These are phyloP conservation scores for Pogonus chalceus DNA, from an alignment of 1,140 invertebrate genomes.

Conservation along the genomic window DNA sequence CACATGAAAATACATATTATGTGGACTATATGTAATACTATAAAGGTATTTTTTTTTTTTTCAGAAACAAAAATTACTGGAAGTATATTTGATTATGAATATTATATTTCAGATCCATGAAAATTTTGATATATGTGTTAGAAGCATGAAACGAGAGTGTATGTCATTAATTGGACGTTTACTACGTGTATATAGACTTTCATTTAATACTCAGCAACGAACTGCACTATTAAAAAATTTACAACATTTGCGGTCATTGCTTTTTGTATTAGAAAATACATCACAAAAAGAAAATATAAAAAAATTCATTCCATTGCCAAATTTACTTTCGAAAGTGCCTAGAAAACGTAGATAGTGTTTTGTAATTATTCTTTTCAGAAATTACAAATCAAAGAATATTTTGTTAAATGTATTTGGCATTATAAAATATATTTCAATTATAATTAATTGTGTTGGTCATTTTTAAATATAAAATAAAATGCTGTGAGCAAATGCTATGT, in stretches of 20 bases:
- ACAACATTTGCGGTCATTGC: neutral
- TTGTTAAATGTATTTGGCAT: too few relatives aligned
- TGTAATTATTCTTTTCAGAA: too few relatives aligned
- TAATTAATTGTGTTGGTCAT: too few relatives aligned
- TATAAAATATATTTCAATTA: too few relatives aligned
- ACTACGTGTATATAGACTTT: neutral
- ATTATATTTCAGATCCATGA: neutral
- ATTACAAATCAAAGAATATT: too few relatives aligned
- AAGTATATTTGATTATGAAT: neutral
- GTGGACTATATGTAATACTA: constrained; percentile 31
- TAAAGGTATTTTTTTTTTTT: constrained; percentile 20
- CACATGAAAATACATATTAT: constrained; percentile 27
- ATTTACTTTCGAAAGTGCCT: too few relatives aligned
- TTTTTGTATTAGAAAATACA: neutral
- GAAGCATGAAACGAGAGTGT: neutral
- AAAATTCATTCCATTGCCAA: too few relatives aligned
- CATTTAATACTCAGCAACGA: neutral
- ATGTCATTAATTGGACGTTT: neutral
- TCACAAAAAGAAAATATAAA: too few relatives aligned
- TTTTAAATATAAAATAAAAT: too few relatives aligned
- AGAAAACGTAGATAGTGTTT: too few relatives aligned
- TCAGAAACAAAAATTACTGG: neutral
- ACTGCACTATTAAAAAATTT: neutral
- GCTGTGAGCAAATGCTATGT: too few relatives aligned
- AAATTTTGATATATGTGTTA: neutral